These are phyloP conservation scores for Myocastor coypus DNA, from an alignment of 2,113 vertebrate species.

Conservation along the genomic window DNA sequence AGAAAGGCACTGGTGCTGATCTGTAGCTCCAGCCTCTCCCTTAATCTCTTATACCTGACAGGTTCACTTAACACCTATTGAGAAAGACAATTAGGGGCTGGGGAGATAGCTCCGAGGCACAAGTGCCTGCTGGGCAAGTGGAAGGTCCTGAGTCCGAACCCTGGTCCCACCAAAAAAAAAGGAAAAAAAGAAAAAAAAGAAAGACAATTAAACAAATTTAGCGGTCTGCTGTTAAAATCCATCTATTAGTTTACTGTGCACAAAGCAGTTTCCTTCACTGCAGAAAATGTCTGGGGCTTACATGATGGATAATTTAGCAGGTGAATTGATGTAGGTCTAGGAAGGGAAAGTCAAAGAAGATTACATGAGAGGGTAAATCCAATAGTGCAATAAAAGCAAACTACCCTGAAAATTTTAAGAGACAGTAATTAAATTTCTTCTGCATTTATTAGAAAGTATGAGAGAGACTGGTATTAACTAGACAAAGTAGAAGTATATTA, in stretches of 20 bases:
- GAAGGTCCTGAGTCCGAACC: too few species aligned
- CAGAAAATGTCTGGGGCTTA: background rate
- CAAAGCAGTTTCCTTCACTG: background rate
- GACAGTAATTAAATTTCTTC: constrained; percentile 56
- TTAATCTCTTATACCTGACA: background rate
- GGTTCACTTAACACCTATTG: background rate
- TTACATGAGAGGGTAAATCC: constrained; percentile 44
- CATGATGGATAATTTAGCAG: background rate
- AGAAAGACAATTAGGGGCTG: background rate
- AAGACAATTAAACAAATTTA: background rate
- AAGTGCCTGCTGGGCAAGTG: too few species aligned
- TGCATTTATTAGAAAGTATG: background rate
- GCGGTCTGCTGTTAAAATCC: background rate
- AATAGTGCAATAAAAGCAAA: constrained; percentile 56
- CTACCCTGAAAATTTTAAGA: constrained; percentile 15
- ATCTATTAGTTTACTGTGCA: background rate
- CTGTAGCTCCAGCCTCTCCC: background rate
- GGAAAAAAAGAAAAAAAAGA: too few species aligned
- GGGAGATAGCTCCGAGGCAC: too few species aligned
- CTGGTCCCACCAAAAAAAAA: too few species aligned
- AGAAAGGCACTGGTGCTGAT: too few species aligned
- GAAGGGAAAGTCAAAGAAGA: constrained; percentile 10
- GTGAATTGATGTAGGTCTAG: background rate
- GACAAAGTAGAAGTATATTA: constrained; percentile 41
- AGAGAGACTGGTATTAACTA: constrained; percentile 54